A percentile compares a stretch with the other conserved stretches of the same genome.
phyloP scores from a whole-genome alignment of 2,888 invertebrate species.

The Steromphala cineraria region DNA sequence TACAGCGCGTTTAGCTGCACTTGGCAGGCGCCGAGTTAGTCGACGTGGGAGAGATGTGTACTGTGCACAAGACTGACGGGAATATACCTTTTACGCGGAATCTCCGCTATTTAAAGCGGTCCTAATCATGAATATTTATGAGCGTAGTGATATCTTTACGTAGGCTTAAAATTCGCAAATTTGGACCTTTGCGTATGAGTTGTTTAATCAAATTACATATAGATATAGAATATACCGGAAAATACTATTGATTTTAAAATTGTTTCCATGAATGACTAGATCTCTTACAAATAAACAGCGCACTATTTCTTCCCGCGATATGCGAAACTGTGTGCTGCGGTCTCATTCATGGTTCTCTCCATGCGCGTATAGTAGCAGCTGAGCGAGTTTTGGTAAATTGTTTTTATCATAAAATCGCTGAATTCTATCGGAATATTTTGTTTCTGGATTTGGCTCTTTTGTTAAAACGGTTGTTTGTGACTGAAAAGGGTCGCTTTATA shows the following conservation, averaged over 20 bases:
- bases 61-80: background rate
- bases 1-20: no score
- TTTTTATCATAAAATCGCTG: no score
- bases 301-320: constrained; percentile 11
- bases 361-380: background rate
- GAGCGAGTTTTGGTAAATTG: background rate
- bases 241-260: background rate
- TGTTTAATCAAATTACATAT: no score
- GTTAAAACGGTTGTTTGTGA: no score
- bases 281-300: background rate
- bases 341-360: constrained; percentile 11
- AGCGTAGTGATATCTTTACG: constrained; percentile 10
- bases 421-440: no score
- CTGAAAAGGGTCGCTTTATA: no score
- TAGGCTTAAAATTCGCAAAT: background rate
- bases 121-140: constrained; percentile 21
- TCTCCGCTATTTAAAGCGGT: constrained; percentile 14
- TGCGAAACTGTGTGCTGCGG: background rate
- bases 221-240: background rate
- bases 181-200: background rate
- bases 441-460: no score
- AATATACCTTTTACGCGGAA: constrained; percentile 7
- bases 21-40: background rate
- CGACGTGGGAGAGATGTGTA: background rate
- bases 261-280: background rate